Conservation (phyloP, 2,113 vertebrate genomes). For the Acrocephalus kingi region DNA sequence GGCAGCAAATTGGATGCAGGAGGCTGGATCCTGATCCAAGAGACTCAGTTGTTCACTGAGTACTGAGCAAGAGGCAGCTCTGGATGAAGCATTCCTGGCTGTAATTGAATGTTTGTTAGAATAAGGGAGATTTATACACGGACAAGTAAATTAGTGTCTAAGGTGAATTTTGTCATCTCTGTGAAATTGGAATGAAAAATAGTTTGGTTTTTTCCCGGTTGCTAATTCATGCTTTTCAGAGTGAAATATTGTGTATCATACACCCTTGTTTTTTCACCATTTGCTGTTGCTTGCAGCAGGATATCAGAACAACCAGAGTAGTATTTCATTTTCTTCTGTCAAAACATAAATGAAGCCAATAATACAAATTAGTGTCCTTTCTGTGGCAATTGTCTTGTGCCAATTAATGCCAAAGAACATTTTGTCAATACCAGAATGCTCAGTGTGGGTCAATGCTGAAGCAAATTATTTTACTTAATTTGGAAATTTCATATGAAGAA, state of each 20-base stretch:
- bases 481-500: neutral
- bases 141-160: conserved; percentile 26
- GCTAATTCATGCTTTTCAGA: conserved; percentile 13
- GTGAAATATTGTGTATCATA: neutral
- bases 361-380: conserved; percentile 1
- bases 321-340: conserved; percentile 11
- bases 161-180: conserved; percentile 43
- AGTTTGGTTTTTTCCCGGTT: neutral
- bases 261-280: neutral
- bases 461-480: neutral
- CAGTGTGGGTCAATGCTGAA: neutral
- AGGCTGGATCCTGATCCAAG: neutral
- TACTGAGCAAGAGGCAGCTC: conserved; percentile 29
- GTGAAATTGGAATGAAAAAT: conserved; percentile 17
- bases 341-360: conserved; percentile 32
- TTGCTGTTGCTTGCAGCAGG: conserved; percentile 2
- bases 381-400: neutral
- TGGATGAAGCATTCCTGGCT: conserved; percentile 15
- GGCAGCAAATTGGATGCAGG: neutral
- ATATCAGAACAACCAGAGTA: neutral
- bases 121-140: neutral
- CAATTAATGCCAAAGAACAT: neutral
- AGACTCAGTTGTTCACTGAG: neutral
- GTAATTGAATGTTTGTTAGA: conserved; percentile 14
- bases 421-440: neutral